Base-by-base conservation (phyloP, 2,113 vertebrate genomes). In the Chaetodon trifascialis region DNA sequence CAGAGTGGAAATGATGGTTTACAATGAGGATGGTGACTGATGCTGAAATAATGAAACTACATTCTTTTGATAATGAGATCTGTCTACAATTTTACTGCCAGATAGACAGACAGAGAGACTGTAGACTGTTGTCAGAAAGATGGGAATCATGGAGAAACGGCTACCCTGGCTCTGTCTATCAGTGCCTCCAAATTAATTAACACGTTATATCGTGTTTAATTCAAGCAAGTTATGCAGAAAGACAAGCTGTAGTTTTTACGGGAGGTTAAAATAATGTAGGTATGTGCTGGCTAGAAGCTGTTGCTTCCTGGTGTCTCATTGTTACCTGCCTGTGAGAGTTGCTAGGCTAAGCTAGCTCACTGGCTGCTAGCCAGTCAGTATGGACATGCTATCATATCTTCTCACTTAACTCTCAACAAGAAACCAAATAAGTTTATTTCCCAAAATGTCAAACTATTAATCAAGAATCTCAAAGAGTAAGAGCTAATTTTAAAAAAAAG, bases 1-100 rank as follows among this genome's bases (percentile, higher is more conserved):
- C 88, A 75, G 21, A 55, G 63, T 76, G 85, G 80, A 89, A 86
- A 73, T 59, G 17, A 78, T 64, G 2, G 62, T 83, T 87, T 76
- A 87, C 77, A 85, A 2, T 11, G 19, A 73, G 69, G 30, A 44
- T 19, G 55, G 63, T 10, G 40, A 36, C 16, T 73, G 7, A 73
- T 54, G 70, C 79, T 56, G 42, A 62, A 66, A 85, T 73, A 82
- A 80, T 56, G 15, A 51, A 58, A 23, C 46, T 34, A 14, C 5
- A 60, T 68, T 74, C 23, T 80, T 87, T 71, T 46, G 5, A 63
- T 34, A 58, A 52, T 51, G 6, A 12, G n/a, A 23, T 7, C 23
- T 40, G 38, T 40, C 38, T 40, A 40, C 38, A 40, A 3, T 40
- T 40, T 7, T 40, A 40, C 38, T 40, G 38, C 8, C 38, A 40